Conservation (phyloP, 2,797 vertebrate genomes). For the Garrulus glandarius region DNA sequence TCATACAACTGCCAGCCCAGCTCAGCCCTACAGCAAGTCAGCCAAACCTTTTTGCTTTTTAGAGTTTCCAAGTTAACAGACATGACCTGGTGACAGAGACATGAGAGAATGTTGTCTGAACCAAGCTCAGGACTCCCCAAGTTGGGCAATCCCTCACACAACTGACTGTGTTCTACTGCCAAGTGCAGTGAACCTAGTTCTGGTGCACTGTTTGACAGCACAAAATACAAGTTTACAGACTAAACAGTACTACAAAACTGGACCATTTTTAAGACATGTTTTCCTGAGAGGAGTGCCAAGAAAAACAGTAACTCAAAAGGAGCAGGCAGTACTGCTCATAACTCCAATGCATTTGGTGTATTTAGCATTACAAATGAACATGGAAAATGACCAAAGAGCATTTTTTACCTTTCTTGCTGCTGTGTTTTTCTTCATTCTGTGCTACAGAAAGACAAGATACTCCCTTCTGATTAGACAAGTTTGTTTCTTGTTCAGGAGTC, state of each 20-base stretch:
- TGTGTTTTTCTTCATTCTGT: not conserved
- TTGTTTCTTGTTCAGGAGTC: not conserved
- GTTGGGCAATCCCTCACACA: not conserved
- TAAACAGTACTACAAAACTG: not conserved
- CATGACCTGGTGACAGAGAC: not conserved
- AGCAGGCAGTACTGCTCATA: not conserved
- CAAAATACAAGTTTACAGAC: not conserved
- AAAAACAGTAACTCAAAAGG: not conserved
- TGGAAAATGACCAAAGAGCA: not conserved
- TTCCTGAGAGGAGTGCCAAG: not conserved
- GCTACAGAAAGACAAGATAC: not conserved
- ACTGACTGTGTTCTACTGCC: not conserved
- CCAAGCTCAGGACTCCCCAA: not conserved
- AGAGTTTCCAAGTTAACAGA: not conserved
- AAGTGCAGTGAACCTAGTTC: not conserved
- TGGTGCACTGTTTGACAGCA: not conserved
- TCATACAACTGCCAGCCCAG: not conserved
- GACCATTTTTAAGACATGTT: not conserved
- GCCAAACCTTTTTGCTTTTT: not conserved
- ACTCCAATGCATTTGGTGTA: not conserved
- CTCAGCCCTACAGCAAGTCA: not conserved
- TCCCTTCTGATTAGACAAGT: not conserved
- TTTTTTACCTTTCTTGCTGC: conserved; percentile 11
- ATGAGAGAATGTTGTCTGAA: not conserved
- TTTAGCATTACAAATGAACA: not conserved